These are phyloP conservation scores for Aphaenogaster rudis DNA, from an alignment of 1,140 invertebrate species.

Conservation along the genomic window DNA sequence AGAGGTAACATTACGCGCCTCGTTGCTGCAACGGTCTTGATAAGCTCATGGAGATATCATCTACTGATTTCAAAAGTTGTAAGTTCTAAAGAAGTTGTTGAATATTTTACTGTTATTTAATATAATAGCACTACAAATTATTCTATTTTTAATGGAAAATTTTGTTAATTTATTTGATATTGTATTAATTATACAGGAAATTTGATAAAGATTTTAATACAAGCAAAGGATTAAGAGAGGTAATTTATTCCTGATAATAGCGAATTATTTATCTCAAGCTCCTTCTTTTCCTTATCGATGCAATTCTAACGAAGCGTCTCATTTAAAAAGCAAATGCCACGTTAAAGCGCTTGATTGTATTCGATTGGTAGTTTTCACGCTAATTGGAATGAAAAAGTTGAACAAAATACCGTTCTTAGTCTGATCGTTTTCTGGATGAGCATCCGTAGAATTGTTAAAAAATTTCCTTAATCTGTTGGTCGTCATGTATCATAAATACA, in stretches of 20 bases:
- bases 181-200: conserved; percentile 1
- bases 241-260: conserved; percentile 22
- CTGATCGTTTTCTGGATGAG: conserved; percentile 29
- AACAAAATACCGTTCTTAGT: conserved; percentile 44
- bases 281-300: neutral
- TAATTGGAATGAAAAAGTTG: conserved; percentile 66
- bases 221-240: neutral
- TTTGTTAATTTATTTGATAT: conserved; percentile 2
- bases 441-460: conserved; percentile 45
- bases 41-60: neutral
- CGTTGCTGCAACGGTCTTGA: neutral
- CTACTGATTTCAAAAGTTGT: neutral
- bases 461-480: conserved; percentile 56
- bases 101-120: neutral
- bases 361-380: conserved; percentile 66
- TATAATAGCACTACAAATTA: neutral
- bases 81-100: neutral
- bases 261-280: conserved; percentile 37
- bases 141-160: neutral
- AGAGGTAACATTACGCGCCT: conserved; percentile 48
- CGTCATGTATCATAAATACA: conserved; percentile 32
- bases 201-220: neutral
- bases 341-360: conserved; percentile 55
- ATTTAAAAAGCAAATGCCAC: conserved; percentile 54
- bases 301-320: conserved; percentile 27